A percentile compares a stretch with the other conserved stretches of the same genome.
These are phyloP conservation scores for Penelope pileata DNA, from an alignment of 2,113 vertebrate species.

Conservation along the genomic window DNA sequence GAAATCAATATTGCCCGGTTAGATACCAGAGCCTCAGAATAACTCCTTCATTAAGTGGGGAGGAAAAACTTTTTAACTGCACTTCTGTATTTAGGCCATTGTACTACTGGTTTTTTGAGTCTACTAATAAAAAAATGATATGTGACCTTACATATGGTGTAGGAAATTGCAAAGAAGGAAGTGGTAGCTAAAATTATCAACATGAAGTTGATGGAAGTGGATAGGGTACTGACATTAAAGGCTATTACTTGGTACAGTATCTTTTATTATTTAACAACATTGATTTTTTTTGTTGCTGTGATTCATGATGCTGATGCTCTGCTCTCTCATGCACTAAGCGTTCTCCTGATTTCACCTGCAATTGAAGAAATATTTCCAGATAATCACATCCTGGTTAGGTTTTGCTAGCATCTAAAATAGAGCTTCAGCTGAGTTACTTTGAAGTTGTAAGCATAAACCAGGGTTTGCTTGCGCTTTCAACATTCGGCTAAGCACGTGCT, in stretches of 20 bases:
- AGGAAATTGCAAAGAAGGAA: not conserved
- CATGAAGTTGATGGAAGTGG: not conserved
- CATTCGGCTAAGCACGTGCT: not conserved
- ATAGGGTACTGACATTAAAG: not conserved
- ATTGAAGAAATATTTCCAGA: not conserved
- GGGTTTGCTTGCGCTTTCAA: not conserved
- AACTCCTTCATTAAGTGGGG: not conserved
- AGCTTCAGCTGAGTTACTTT: not conserved
- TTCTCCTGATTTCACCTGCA: not conserved
- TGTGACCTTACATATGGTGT: fast-evolving
- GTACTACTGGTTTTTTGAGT: not conserved
- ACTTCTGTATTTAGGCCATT: not conserved
- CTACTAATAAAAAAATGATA: not conserved
- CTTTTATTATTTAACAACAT: not conserved
- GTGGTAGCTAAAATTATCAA: not conserved
- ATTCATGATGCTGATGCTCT: not conserved
- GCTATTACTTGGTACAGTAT: not conserved
- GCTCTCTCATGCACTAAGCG: not conserved
- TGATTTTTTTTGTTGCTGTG: not conserved
- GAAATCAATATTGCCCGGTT: not conserved
- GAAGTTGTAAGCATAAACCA: not conserved
- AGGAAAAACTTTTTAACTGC: not conserved
- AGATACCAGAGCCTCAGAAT: not conserved
- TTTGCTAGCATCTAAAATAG: not conserved
- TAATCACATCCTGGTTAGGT: not conserved